Evolutionary conservation across 1,140 invertebrate species (phyloP).

Genomic region (Drosophila equinoxialis): DNA sequence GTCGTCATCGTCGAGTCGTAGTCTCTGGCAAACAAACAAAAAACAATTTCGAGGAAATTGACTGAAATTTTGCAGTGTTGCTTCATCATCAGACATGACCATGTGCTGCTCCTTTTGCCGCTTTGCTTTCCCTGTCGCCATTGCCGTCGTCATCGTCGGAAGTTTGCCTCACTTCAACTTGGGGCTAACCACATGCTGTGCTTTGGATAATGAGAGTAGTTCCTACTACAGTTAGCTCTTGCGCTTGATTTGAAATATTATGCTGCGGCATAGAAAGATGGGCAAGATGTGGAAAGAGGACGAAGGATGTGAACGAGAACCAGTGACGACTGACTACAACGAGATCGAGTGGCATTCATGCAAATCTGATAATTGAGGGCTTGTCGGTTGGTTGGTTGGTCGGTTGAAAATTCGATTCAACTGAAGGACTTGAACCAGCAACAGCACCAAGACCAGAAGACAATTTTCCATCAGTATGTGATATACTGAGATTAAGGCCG

Average conservation of each 20-base stretch:
- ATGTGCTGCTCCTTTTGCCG: conserved; percentile 52
- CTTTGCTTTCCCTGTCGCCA: conserved; percentile 38
- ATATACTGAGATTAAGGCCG: conserved; percentile 59
- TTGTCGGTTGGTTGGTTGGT: conserved; percentile 51
- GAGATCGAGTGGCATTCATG: conserved; percentile 58
- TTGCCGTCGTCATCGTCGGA: conserved; percentile 29
- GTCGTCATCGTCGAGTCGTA: conserved; percentile 19
- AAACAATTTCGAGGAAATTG: conserved; percentile 81
- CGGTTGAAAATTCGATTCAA: conserved; percentile 68
- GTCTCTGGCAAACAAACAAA: conserved; percentile 77
- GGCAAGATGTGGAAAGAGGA: conserved; percentile 11
- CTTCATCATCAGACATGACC: conserved; percentile 61
- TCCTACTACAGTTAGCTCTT: conserved; percentile 38
- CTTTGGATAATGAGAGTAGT: conserved; percentile 77
- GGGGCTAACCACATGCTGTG: conserved; percentile 79
- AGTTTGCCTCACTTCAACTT: conserved; percentile 63
- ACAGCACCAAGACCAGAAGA: conserved; percentile 18
- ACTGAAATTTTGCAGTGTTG: conserved; percentile 81
- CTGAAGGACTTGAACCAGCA: conserved; percentile 36
- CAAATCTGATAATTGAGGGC: conserved; percentile 81
- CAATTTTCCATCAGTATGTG: conserved; percentile 46
- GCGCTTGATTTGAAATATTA: conserved; percentile 79
- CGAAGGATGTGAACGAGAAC: conserved; percentile 6
- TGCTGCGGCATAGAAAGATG: conserved; percentile 54
- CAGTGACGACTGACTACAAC: conserved; percentile 27